These are phyloP conservation scores for Ricordea florida DNA, from an alignment of 92 coral and sea anemone genomes.

Conservation along the genomic window DNA sequence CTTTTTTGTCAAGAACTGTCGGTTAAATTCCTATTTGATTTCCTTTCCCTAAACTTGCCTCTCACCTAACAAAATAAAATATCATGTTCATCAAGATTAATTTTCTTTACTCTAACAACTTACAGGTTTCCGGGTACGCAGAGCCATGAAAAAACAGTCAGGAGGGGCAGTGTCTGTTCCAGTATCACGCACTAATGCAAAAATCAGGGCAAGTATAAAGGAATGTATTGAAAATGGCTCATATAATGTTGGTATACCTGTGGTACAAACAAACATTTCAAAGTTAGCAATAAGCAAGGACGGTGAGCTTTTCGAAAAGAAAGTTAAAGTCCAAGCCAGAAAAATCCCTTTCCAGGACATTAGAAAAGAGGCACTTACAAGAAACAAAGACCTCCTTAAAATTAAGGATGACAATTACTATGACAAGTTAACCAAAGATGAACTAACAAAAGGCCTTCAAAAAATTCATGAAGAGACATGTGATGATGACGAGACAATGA, in stretches of 20 bases:
- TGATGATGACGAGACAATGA: conserved; percentile 23
- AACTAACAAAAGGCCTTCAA: conserved; percentile 16
- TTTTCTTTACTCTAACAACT: background rate
- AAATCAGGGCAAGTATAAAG: conserved; percentile 13
- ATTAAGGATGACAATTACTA: conserved; percentile 12
- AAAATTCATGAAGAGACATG: conserved; percentile 35
- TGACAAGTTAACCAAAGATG: conserved; percentile 7
- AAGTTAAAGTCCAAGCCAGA: conserved; percentile 29
- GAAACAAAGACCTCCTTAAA: background rate
- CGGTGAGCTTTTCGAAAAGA: conserved; percentile 12
- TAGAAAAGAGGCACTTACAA: conserved; percentile 28
- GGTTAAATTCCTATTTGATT: too few relatives aligned
- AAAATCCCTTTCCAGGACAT: conserved; percentile 52
- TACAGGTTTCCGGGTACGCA: conserved; percentile 15
- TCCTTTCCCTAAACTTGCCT: too few relatives aligned
- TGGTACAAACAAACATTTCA: conserved; percentile 19
- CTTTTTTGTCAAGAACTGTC: too few relatives aligned
- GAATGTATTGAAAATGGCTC: conserved; percentile 10
- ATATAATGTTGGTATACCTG: conserved; percentile 28
- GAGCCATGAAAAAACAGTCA: conserved; percentile 21
- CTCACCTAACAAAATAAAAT: too few relatives aligned
- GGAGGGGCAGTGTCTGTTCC: conserved; percentile 31
- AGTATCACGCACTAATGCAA: conserved; percentile 8
- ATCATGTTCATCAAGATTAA: too few relatives aligned
- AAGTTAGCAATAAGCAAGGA: conserved; percentile 20